Percentiles rank a stretch among this genome's conserved stretches.
These are phyloP conservation scores for Notoglanidium macrostoma DNA, from an alignment of 2,797 vertebrate genomes.

Conservation along the genomic window DNA sequence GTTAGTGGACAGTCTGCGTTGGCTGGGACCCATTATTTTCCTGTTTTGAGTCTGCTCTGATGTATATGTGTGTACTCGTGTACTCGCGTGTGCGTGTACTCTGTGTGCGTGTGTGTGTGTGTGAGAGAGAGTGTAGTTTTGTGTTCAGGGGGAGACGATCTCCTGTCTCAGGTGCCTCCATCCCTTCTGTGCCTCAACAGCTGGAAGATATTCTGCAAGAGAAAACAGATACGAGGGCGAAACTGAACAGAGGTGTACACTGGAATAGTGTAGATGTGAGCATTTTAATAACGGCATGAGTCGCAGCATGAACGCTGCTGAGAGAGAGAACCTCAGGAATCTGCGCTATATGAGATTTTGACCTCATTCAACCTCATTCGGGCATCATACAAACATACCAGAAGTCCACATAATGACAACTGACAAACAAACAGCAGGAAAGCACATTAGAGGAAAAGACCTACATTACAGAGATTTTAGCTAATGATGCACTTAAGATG, in stretches of 20 bases:
- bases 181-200: slow-evolving; percentile 91
- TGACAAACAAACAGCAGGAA: not conserved
- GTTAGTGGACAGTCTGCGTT: slow-evolving; percentile 24
- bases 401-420: not conserved
- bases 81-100: slow-evolving; percentile 9
- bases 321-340: not conserved
- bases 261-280: not conserved
- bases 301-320: not conserved
- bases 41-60: slow-evolving; percentile 51
- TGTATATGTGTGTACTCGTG: slow-evolving; percentile 46
- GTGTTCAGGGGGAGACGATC: slow-evolving; percentile 71
- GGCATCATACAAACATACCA: not conserved
- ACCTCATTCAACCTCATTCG: not conserved
- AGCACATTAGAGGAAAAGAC: not conserved
- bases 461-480: not conserved
- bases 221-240: slow-evolving; percentile 13
- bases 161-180: slow-evolving; percentile 84
- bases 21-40: not conserved
- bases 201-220: slow-evolving; percentile 93
- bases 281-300: not conserved
- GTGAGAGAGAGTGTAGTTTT: slow-evolving; percentile 27
- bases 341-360: not conserved
- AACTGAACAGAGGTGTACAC: not conserved
- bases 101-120: slow-evolving; percentile 49
- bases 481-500: not conserved